Evolutionary conservation across 2,113 vertebrate species (phyloP).

Genomic region (Leucoraja erinaceus): DNA sequence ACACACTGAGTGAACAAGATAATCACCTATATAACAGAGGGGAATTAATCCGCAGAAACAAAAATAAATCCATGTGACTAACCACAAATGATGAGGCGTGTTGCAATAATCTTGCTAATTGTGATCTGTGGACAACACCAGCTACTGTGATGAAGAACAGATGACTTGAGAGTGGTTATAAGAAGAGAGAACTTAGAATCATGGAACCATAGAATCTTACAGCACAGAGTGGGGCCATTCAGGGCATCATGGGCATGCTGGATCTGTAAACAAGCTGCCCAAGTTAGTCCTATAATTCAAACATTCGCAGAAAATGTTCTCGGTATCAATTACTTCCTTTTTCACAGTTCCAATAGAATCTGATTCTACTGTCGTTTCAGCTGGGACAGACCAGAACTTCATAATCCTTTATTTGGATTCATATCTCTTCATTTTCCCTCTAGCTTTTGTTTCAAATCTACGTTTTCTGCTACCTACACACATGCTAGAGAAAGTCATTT

Average conservation of each 20-base stretch:
- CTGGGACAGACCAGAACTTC: not conserved
- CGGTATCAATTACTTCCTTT: not conserved
- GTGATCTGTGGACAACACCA: not conserved
- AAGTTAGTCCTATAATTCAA: not conserved
- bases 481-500: not conserved
- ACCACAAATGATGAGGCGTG: not conserved
- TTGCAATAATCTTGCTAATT: not conserved
- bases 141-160: not conserved
- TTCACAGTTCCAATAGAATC: not conserved
- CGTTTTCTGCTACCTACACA: not conserved
- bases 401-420: no score
- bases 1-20: not conserved
- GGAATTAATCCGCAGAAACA: not conserved
- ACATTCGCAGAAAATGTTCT: not conserved
- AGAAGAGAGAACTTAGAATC: conserved; percentile 1
- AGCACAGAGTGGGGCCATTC: not conserved
- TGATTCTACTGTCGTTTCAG: not conserved
- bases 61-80: not conserved
- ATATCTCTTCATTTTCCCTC: not conserved
- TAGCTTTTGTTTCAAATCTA: not conserved
- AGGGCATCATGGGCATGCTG: not conserved
- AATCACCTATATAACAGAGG: not conserved
- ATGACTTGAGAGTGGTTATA: not conserved
- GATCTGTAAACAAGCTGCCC: not conserved
- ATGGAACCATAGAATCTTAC: not conserved